Evolutionary conservation across 2,888 invertebrate genomes (phyloP).

Genomic region (Cacoxenus indagator): DNA sequence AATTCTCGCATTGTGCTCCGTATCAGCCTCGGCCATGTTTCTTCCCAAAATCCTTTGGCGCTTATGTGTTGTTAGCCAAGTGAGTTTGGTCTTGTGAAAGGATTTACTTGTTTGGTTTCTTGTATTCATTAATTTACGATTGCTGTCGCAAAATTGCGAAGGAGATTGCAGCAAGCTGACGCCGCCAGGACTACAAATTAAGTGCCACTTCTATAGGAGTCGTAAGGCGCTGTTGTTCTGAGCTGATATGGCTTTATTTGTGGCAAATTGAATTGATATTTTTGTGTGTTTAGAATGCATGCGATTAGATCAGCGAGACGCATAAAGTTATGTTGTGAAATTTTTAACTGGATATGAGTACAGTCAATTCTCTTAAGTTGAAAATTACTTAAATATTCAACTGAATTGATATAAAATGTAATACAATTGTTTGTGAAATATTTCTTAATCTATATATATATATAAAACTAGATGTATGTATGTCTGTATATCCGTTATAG

Average conservation of each 20-base stretch:
- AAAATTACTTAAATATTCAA: no score
- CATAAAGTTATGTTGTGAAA: constrained; percentile 8
- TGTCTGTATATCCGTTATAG: no score
- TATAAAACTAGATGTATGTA: neutral
- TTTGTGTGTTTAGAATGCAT: neutral
- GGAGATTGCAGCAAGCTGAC: neutral
- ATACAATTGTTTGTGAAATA: no score
- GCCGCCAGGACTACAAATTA: neutral
- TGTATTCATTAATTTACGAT: constrained; percentile 10
- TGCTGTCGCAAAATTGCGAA: neutral
- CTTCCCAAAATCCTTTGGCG: neutral
- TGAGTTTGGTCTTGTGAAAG: no score
- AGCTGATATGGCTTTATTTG: neutral
- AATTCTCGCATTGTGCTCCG: no score
- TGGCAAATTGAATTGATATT: constrained; percentile 9
- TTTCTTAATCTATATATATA: no score
- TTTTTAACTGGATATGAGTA: neutral
- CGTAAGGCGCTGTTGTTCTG: neutral
- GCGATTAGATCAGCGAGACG: constrained; percentile 19
- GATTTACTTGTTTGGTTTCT: constrained; percentile 8
- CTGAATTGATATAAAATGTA: no score
- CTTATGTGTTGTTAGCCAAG: neutral
- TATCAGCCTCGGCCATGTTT: neutral
- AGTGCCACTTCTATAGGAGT: neutral
- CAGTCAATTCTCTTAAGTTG: no score